These are phyloP conservation scores for Luperina testacea DNA, from an alignment of 2,888 invertebrate genomes.

Conservation along the genomic window DNA sequence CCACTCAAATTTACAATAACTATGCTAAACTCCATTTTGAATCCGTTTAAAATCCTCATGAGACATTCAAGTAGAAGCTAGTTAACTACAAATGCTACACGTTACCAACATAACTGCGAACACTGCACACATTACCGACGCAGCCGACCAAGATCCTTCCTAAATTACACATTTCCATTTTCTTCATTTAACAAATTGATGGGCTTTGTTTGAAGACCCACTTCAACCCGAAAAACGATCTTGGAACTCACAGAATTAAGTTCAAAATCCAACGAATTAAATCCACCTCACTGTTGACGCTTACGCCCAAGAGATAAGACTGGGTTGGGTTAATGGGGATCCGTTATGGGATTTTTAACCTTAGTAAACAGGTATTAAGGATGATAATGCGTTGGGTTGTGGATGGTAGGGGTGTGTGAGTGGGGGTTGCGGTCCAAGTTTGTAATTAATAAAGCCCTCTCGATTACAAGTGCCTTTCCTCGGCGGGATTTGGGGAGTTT, in stretches of 20 bases:
- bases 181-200: conserved; percentile 90
- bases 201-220: conserved; percentile 75
- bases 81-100: conserved; percentile 44
- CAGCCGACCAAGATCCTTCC: conserved; percentile 80
- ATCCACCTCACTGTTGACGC: conserved; percentile 71
- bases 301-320: conserved; percentile 88
- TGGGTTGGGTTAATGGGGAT: conserved; percentile 78
- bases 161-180: conserved; percentile 87
- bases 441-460: conserved; percentile 90
- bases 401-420: conserved; percentile 65
- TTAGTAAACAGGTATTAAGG: conserved; percentile 80
- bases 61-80: conserved; percentile 31
- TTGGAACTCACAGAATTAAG: conserved; percentile 70
- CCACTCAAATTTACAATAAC: background rate
- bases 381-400: conserved; percentile 77
- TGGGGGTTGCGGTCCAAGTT: conserved; percentile 87
- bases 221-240: conserved; percentile 70
- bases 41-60: conserved; percentile 28
- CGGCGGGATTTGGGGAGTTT: conserved; percentile 77
- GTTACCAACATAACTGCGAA: conserved; percentile 53
- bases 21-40: conserved; percentile 1
- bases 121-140: conserved; percentile 71
- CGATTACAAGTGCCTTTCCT: conserved; percentile 89
- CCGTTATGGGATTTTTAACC: conserved; percentile 82
- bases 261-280: conserved; percentile 73